Evolutionary conservation across 2,797 vertebrate species (phyloP), one percentile per base, ranked within the genome.

Genomic region (Clarias pachynema): DNA sequence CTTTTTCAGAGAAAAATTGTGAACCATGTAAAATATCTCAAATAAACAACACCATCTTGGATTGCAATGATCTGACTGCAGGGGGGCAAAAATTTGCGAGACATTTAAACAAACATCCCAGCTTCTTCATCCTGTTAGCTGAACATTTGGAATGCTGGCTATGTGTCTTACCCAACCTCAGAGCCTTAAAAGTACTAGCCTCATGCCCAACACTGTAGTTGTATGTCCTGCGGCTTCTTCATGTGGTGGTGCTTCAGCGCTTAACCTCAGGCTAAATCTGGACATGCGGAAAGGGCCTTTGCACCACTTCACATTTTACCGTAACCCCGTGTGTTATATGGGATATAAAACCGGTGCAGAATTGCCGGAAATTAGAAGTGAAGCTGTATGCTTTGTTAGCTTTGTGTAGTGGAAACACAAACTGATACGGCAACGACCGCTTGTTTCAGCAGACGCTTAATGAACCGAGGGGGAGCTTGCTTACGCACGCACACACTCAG

Each of bases 261-360:
- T 82, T 86, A 83, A 84, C 86, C 79, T 68, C 59, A 68, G 70
- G 81, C 87, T 91, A 91, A 89, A 91, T 91, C 82, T 83, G 86
- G 79, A 57, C n/a, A 8, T 60, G 56, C 40, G 22, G 70, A 56
- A 15, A 86, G 44, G 40, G 79, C 79, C 83, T 68, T 70, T 49
- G 44, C 74, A 79, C 79, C 60, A 68, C 44, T 83, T 78, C 44
- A 29, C 65, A 53, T 77, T 79, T 87, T 70, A 72, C 80, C 40
- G 34, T 63, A 82, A 86, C 65, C 49, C 74, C 70, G 79, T 15
- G 79, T 87, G 87, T 77, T 84, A 82, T 75, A 88, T 60, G 81
- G 82, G 79, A 88, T 84, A 88, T 90, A 65, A 75, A 87, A 77
- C 78, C 44, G 34, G 85, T 37, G n/a, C 57, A 81, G 86, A 69